Evolutionary conservation across 2,888 invertebrate species (phyloP), one percentile per base, ranked within the genome.

Genomic region (Anaspis maculata): DNA sequence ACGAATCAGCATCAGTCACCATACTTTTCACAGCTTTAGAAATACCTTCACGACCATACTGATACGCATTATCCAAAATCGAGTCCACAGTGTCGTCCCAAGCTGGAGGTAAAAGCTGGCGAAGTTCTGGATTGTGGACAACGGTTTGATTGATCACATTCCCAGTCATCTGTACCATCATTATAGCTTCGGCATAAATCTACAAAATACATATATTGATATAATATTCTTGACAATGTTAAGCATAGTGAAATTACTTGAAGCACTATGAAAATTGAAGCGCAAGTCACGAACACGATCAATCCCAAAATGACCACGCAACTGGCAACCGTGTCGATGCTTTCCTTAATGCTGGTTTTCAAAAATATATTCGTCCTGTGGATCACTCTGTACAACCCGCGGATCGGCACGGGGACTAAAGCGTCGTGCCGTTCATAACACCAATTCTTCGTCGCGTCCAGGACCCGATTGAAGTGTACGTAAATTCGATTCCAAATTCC

Each of bases 181-280:
- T 89, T 62, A 94, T 85, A 2, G 89, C 89, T 70, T 96, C 96
- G 0, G 87, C 84, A 63, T 96, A 95, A 52, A 94, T 83, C 86
- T 94, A 67, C 2, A 70, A 31, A 9, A 23, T 22, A 6, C 14
- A 23, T 23, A 14, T 30, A 23, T 3, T 16, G n/a, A 28, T 10
- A n/a, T 13, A 41, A 41, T 29, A 26, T 25, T 13, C 19, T 19
- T n/a, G n/a, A n/a, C n/a, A n/a, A n/a, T n/a, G n/a, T n/a, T n/a
- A n/a, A n/a, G n/a, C n/a, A n/a, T n/a, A n/a, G n/a, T n/a, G n/a
- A n/a, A 19, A 48, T 55, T 64, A 88, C 88, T 76, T 90, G 89
- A 47, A 89, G 74, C 37, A 77, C 79, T 40, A 86, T 78, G 62
- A 95, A 90, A 41, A 92, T 73, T 15, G 84, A 79, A 26, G 86